These are phyloP conservation scores for Ornithoptera priamus DNA, from an alignment of 2,888 invertebrate genomes.

Conservation along the genomic window DNA sequence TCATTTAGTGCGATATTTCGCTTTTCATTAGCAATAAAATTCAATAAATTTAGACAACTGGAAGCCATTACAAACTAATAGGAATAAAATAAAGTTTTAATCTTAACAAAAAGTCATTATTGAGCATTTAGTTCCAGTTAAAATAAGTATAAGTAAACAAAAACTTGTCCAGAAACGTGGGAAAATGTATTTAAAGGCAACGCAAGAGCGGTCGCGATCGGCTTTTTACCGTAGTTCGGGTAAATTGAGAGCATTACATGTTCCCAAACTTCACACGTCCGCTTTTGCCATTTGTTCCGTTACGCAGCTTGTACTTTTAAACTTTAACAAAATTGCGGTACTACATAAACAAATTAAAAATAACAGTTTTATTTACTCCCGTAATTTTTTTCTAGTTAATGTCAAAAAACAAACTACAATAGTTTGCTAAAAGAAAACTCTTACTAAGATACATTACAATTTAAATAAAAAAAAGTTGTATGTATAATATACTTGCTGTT, in stretches of 20 bases:
- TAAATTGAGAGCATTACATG: conserved; percentile 43
- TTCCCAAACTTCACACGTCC: conserved; percentile 22
- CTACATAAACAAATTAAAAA: not conserved
- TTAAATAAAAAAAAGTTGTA: no score
- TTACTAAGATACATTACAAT: no score
- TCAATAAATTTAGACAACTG: not conserved
- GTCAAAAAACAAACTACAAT: no score
- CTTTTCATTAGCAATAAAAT: not conserved
- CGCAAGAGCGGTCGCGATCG: conserved; percentile 51
- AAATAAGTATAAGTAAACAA: conserved; percentile 8
- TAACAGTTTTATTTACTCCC: no score
- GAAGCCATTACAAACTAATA: not conserved
- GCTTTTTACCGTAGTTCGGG: conserved; percentile 54
- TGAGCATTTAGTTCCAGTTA: not conserved
- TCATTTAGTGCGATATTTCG: no score
- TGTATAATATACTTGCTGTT: no score
- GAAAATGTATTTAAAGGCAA: conserved; percentile 51
- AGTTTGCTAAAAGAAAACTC: no score
- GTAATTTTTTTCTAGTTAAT: no score
- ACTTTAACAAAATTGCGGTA: not conserved
- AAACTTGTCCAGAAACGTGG: conserved; percentile 49
- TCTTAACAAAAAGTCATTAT: not conserved
- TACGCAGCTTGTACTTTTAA: conserved; percentile 9
- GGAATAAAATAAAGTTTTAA: not conserved
- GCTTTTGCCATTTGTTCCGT: conserved; percentile 7